Base-by-base conservation (phyloP, 2,888 invertebrate genomes). In the Gibbula magus region DNA sequence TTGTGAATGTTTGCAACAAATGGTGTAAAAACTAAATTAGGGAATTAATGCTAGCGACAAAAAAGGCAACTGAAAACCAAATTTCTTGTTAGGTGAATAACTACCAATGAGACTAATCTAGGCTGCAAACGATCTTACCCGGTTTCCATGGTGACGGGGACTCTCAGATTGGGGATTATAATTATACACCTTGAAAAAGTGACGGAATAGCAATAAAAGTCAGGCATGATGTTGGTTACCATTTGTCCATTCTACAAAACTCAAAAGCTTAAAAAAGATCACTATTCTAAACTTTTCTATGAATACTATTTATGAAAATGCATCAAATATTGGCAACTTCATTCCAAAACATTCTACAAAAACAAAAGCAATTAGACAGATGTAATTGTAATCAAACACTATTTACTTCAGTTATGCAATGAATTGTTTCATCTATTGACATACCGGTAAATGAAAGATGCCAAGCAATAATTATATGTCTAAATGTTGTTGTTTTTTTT, bases 101-200 rank as follows among this genome's bases (percentile, higher is more conserved):
- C 61, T 61, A 61, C 61, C 29, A 29, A 61, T 61, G 61, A 29
- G 10, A 61, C 61, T 61, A 61, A 61, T 61, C 61, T 61, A 61
- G 61, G 61, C 61, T 25, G 61, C 61, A 61, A 61, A 61, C 61
- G 61, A 25, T 61, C 61, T 61, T 61, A 61, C 61, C 61, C 61
- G 25, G 29, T 61, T 61, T 61, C 61, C 61, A 61, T 61, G 61
- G 61, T 61, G 61, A 61, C 61, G 61, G 29, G 61, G 61, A 61
- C 61, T 61, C 61, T 61, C 61, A 61, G 61, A 61, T 61, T 61
- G 61, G 61, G 61, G 75, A 52, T 70, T 75, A 85, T 81, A 85
- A 81, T 81, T 81, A 84, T 84, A 84, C 53, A 85, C 85, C 82
- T 84, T 83, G 22, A 80, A 80, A 45, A 78, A 82, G 77, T 32